Base-by-base conservation (phyloP, 2,113 vertebrate genomes). In the Zapornia atra region DNA sequence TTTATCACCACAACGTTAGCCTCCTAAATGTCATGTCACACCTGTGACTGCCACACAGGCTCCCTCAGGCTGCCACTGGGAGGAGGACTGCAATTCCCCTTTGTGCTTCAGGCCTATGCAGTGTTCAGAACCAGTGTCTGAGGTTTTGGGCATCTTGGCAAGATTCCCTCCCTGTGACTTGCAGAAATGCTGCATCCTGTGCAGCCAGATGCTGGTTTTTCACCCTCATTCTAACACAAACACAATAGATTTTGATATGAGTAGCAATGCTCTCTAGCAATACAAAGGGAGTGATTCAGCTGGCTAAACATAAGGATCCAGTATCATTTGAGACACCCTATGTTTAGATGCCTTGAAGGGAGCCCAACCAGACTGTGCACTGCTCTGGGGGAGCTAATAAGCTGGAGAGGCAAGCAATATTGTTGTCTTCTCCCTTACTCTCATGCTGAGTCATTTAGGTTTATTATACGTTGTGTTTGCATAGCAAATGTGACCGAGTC, bases 71-170 rank as follows among this genome's bases (percentile, higher is more conserved):
- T 86, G 73, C 63, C 29, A 0, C 3, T 6, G 57, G 54, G 69
- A 86, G 14, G 12, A 84, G 26, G 31, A 28, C 29, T 60, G 38
- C 68, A 70, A 16, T 73, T 69, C 24, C 20, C 24, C 29, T 50
- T 54, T 2, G 1, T 19, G 46, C 72, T 71, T 70, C 85, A 73
- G 46, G 24, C 42, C 42, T 75, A 1, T 2, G 33, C 26, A 60
- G 42, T 17, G 34, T 59, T 77, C 71, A 46, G 76, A 94, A 59
- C 1, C 17, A 36, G 15, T 6, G 10, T n/a, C 33, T 33, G 54
- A 88, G 44, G 73, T 86, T 86, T 80, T 17, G 79, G 76, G 80
- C 76, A 83, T 60, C 56, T 82, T 97, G 94, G 79, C 68, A 85
- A 48, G 33, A 31, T 56, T 88, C 71, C 76, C 53, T 59, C 51